Evolutionary conservation across 2,113 vertebrate genomes (phyloP).

Genomic region (Zootoca vivipara): DNA sequence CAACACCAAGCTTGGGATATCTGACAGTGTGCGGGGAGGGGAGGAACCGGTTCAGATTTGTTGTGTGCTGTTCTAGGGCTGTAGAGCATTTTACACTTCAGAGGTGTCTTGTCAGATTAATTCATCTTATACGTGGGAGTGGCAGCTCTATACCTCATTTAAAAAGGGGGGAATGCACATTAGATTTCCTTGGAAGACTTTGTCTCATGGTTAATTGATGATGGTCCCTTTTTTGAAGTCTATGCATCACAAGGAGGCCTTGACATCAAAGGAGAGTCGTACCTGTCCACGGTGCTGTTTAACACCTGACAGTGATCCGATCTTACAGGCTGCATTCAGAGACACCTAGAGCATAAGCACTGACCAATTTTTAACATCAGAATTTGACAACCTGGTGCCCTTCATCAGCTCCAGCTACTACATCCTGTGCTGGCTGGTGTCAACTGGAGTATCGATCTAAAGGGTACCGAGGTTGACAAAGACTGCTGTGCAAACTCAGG

Average conservation of each 20-base stretch:
- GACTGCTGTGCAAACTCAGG: too few relatives aligned
- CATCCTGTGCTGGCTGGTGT: too few relatives aligned
- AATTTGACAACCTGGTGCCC: background rate
- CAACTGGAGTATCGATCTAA: too few relatives aligned
- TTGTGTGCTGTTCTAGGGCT: background rate
- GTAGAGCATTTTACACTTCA: background rate
- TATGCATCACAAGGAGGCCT: slow-evolving; percentile 3
- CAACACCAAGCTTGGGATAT: slow-evolving; percentile 31
- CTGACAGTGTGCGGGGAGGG: slow-evolving; percentile 31
- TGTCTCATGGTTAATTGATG: slow-evolving; percentile 2
- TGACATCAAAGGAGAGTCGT: background rate
- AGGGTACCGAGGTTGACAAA: too few relatives aligned
- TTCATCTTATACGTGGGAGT: slow-evolving; percentile 21
- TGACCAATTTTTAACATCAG: background rate
- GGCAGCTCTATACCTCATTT: slow-evolving; percentile 15
- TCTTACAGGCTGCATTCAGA: background rate
- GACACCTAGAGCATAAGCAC: background rate
- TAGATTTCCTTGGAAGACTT: slow-evolving; percentile 25
- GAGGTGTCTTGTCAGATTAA: slow-evolving; percentile 28
- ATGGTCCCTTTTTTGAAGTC: background rate
- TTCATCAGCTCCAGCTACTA: too few relatives aligned
- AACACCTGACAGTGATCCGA: background rate
- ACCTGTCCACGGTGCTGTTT: background rate
- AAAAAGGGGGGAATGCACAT: slow-evolving; percentile 10
- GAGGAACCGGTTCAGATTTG: background rate